phyloP scores from a whole-genome alignment of 2,888 invertebrate species.

The Bombylius discolor region DNA sequence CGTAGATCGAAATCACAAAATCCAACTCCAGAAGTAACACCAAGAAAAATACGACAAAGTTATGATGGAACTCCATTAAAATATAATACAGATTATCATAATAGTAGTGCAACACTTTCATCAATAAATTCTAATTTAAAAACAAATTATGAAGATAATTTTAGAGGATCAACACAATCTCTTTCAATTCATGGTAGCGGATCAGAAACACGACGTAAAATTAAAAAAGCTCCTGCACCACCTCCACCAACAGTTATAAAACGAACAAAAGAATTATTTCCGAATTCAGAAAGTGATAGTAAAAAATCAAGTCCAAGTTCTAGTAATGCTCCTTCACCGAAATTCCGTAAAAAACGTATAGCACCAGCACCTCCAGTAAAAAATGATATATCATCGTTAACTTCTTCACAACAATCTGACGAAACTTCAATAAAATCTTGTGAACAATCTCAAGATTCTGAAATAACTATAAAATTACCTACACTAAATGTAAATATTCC shows the following conservation, averaged over 20 bases:
- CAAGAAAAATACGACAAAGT: conserved; percentile 13
- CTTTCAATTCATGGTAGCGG: conserved; percentile 22
- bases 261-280: conserved; percentile 9
- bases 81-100: conserved; percentile 22
- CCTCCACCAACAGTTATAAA: conserved; percentile 20
- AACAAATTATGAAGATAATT: conserved; percentile 15
- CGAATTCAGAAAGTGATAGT: conserved; percentile 14
- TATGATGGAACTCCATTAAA: conserved; percentile 20
- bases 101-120: conserved; percentile 23
- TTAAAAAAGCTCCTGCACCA: conserved; percentile 26
- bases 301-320: conserved; percentile 24
- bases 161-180: conserved; percentile 24
- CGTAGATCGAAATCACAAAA: conserved; percentile 26
- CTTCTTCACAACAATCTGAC: conserved; percentile 18
- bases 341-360: conserved; percentile 46
- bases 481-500: not conserved
- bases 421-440: conserved; percentile 8
- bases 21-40: conserved; percentile 27
- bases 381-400: conserved; percentile 7
- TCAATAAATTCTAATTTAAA: conserved; percentile 12
- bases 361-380: conserved; percentile 49
- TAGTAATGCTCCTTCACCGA: conserved; percentile 29
- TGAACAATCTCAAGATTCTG: not conserved
- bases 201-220: conserved; percentile 19
- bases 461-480: not conserved